Evolutionary conservation across 92 coral and sea anemone species (phyloP).

Genomic region (Palythoa grandis): DNA sequence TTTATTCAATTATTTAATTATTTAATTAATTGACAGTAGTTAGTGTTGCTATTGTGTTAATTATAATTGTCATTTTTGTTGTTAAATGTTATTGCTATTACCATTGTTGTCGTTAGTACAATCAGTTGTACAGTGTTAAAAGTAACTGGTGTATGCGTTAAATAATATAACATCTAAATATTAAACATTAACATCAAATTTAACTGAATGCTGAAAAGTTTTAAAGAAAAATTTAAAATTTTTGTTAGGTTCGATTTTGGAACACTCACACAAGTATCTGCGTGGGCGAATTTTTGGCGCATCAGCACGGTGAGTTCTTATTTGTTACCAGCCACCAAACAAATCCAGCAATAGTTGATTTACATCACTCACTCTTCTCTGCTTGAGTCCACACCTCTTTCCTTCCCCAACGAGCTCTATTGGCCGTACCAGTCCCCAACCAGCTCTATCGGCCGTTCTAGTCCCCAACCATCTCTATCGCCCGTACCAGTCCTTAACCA

Average conservation of each 20-base stretch:
- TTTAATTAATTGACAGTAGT: neutral
- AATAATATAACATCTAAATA: no score
- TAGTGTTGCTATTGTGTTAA: no score
- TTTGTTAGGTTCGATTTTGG: slow-evolving; percentile 90
- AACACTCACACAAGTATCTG: slow-evolving; percentile 72
- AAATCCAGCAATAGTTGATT: no score
- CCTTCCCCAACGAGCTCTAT: no score
- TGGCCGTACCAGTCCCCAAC: no score
- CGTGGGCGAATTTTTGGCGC: slow-evolving; percentile 87
- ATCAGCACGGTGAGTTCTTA: slow-evolving; percentile 71
- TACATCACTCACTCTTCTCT: no score
- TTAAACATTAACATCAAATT: no score
- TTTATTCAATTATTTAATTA: no score
- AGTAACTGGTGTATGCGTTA: neutral
- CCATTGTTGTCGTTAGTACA: neutral
- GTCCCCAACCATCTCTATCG: no score
- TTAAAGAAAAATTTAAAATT: neutral
- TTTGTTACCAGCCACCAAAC: neutral
- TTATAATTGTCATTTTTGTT: neutral
- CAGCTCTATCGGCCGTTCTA: no score
- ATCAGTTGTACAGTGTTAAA: neutral
- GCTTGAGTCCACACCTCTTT: no score
- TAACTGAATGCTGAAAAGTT: neutral
- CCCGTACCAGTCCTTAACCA: no score
- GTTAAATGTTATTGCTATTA: neutral